phyloP scores from a whole-genome alignment of 2,113 vertebrate genomes.

The Galeopterus variegatus region DNA sequence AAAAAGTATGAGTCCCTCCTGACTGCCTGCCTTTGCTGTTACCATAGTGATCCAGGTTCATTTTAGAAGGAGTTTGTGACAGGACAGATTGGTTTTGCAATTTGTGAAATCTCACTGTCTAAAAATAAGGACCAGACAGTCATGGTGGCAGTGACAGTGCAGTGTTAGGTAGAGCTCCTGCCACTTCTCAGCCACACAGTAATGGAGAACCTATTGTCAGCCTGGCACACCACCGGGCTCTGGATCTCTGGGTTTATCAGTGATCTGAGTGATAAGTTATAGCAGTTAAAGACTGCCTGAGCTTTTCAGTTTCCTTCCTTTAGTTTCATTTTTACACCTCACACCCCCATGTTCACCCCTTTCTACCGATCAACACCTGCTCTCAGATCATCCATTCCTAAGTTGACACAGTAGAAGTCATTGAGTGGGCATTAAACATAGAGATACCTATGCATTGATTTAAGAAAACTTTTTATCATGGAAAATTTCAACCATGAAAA shows the following conservation, averaged over 20 bases:
- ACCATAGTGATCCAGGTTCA: slow-evolving; percentile 78
- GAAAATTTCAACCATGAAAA: slow-evolving; percentile 41
- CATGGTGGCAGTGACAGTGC: neutral
- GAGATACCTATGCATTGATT: neutral
- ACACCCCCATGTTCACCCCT: neutral
- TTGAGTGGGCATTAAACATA: neutral
- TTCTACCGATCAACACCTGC: neutral
- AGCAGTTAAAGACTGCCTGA: neutral
- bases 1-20: neutral
- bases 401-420: neutral
- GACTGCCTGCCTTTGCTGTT: slow-evolving; percentile 59
- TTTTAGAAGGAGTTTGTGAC: slow-evolving; percentile 47
- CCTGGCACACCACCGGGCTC: too few species aligned
- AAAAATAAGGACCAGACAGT: slow-evolving; percentile 73
- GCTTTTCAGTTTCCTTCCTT: neutral
- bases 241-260: neutral
- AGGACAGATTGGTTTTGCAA: slow-evolving; percentile 72
- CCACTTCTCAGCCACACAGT: neutral
- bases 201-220: neutral
- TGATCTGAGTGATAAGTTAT: neutral
- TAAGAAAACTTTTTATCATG: slow-evolving; percentile 36
- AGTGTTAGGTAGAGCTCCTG: neutral
- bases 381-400: neutral
- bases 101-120: slow-evolving; percentile 78
- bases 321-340: neutral